Conservation (phyloP, 92 coral and sea anemone genomes). For the Blastomussa wellsi region DNA sequence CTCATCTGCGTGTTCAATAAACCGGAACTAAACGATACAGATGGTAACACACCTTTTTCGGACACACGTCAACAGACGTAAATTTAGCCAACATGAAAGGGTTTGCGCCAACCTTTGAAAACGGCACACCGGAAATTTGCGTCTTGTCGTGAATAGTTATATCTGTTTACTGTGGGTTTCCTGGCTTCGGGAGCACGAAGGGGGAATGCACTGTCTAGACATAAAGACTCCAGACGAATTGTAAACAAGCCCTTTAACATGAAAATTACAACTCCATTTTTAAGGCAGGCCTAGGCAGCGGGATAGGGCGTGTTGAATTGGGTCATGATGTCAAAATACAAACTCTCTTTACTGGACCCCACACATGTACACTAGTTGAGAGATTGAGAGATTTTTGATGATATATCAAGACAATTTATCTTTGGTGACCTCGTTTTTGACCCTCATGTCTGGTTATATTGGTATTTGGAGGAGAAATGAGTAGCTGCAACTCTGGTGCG, state of each 20-base stretch:
- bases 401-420: background rate
- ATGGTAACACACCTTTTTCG: background rate
- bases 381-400: background rate
- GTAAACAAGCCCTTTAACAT: slow-evolving; percentile 4
- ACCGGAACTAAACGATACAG: slow-evolving; percentile 30
- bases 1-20: slow-evolving; percentile 1
- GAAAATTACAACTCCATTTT: background rate
- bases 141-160: slow-evolving; percentile 15
- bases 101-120: slow-evolving; percentile 20
- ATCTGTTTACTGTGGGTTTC: slow-evolving; percentile 27
- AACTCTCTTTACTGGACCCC: background rate
- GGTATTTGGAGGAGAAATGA: background rate
- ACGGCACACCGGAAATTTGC: slow-evolving; percentile 37
- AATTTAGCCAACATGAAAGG: slow-evolving; percentile 28
- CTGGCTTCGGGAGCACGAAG: slow-evolving; percentile 1
- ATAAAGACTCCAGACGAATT: slow-evolving; percentile 22
- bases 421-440: background rate
- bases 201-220: slow-evolving; percentile 46
- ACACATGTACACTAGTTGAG: background rate
- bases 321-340: background rate
- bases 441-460: background rate
- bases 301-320: background rate
- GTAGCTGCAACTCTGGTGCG: background rate
- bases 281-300: background rate
- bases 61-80: slow-evolving; percentile 6